Percentiles rank a stretch among this genome's conserved stretches.
These are phyloP conservation scores for Cuculus canorus DNA, from an alignment of 2,797 vertebrate species.

Conservation along the genomic window DNA sequence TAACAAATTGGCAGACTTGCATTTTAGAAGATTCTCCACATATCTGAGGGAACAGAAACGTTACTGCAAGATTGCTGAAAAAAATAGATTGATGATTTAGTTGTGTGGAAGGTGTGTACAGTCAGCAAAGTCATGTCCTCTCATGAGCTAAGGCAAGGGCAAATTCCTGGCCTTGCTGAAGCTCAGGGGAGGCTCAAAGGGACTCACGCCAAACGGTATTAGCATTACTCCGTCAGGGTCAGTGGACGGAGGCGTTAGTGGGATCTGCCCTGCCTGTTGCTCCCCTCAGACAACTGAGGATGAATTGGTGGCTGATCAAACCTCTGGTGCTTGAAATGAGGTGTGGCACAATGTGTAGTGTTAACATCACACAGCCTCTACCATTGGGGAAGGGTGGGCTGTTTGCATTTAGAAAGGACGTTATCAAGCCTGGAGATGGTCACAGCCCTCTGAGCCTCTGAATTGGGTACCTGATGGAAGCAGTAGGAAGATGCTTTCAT, in stretches of 20 bases:
- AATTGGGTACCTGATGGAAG: not conserved
- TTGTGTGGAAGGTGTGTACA: not conserved
- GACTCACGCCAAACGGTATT: fast-evolving
- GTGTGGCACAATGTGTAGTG: not conserved
- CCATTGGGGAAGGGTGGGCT: not conserved
- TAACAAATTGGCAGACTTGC: not conserved
- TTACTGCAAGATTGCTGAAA: not conserved
- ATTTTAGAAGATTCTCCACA: not conserved
- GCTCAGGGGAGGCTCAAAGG: not conserved
- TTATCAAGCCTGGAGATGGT: not conserved
- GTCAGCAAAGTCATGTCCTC: not conserved
- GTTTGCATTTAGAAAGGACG: not conserved
- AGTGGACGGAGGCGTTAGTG: not conserved
- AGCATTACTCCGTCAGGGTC: not conserved
- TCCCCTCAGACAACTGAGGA: not conserved
- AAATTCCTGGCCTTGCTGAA: not conserved
- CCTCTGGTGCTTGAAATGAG: not conserved
- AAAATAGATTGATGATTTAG: not conserved
- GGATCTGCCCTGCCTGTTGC: not conserved
- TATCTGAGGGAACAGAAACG: not conserved
- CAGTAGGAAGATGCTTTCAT: not conserved
- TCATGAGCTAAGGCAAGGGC: not conserved
- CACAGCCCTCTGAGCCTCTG: not conserved
- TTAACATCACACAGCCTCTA: not conserved
- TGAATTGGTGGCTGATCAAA: not conserved